Base-by-base conservation (phyloP, 1,140 invertebrate genomes). In the Luehdorfia chinensis region DNA sequence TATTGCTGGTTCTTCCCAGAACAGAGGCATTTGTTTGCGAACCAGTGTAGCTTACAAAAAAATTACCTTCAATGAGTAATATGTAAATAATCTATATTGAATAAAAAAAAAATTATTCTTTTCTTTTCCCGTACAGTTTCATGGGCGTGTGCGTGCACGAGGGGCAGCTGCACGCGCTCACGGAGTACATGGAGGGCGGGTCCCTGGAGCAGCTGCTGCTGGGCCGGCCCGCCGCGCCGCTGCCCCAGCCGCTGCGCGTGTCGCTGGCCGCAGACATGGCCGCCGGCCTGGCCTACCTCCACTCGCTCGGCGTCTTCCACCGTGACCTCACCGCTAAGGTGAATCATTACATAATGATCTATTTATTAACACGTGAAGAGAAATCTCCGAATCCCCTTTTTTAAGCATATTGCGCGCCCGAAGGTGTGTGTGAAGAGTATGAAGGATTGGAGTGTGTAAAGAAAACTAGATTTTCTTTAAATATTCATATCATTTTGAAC, bases 101-200 rank as follows among this genome's bases (percentile, higher is more conserved):
- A n/a, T n/a, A n/a, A n/a, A n/a, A n/a, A n/a, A n/a, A n/a, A n/a
- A n/a, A n/a, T n/a, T n/a, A n/a, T n/a, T n/a, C n/a, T n/a, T n/a
- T n/a, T n/a, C n/a, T n/a, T n/a, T n/a, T n/a, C n/a, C n/a, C 8
- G 9, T 5, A 0, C 89, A 97, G 95, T 75, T 97, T 97, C 84
- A 95, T 96, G 92, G 97, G 96, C 32, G 96, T 96, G n/a, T 98
- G 96, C 87, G 96, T 98, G 14, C 95, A 98, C 83, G 95, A 97
- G 87, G 96, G 96, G 30, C 96, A 97, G 74, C 89, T 98, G 33
- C 96, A 98, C 87, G 96, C 96, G 9, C 89, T 98, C 30, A 98
- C 96, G 47, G 96, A 98, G 90, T 98, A 94, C 86, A 97, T 98
- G 72, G 95, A 96, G 85, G 95, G 95, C 9, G 97, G 97, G 4